These are phyloP conservation scores for Asbolus verrucosus DNA, from an alignment of 1,140 invertebrate genomes.

Conservation along the genomic window DNA sequence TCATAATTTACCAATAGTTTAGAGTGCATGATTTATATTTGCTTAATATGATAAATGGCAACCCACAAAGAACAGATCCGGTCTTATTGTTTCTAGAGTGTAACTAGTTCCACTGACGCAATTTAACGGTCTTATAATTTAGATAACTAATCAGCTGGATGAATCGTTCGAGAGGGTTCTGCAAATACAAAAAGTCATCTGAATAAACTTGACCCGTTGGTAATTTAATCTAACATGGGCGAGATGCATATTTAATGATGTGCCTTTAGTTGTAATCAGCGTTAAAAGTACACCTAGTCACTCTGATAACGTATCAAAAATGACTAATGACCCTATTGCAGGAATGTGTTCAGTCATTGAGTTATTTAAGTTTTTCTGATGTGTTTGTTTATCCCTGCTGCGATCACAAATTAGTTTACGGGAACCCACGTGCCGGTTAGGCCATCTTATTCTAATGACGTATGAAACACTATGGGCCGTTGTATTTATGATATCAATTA, in stretches of 20 bases:
- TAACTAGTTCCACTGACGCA: not conserved
- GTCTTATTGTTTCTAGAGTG: not conserved
- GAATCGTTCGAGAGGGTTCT: too few species aligned
- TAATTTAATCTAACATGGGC: conserved; percentile 35
- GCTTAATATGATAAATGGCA: too few species aligned
- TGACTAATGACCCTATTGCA: conserved; percentile 63
- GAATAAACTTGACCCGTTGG: not conserved
- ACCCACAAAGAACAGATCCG: not conserved
- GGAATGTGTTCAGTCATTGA: conserved; percentile 74
- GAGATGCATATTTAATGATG: conserved; percentile 50
- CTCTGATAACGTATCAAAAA: conserved; percentile 62
- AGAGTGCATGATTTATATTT: not conserved
- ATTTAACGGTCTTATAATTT: not conserved
- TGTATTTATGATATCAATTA: conserved; percentile 60
- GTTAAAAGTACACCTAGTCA: conserved; percentile 61
- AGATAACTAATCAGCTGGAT: not conserved
- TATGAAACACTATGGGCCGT: conserved; percentile 39
- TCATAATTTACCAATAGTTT: too few species aligned
- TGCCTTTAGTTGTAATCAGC: conserved; percentile 56
- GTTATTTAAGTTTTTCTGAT: conserved; percentile 71
- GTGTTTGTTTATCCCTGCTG: conserved; percentile 74
- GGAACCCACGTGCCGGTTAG: conserved; percentile 57
- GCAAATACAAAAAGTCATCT: too few species aligned
- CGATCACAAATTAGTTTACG: conserved; percentile 75
- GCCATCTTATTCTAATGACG: conserved; percentile 28